phyloP scores from a whole-genome alignment of 2,113 vertebrate genomes.

The Chaetorhynchus papuensis region DNA sequence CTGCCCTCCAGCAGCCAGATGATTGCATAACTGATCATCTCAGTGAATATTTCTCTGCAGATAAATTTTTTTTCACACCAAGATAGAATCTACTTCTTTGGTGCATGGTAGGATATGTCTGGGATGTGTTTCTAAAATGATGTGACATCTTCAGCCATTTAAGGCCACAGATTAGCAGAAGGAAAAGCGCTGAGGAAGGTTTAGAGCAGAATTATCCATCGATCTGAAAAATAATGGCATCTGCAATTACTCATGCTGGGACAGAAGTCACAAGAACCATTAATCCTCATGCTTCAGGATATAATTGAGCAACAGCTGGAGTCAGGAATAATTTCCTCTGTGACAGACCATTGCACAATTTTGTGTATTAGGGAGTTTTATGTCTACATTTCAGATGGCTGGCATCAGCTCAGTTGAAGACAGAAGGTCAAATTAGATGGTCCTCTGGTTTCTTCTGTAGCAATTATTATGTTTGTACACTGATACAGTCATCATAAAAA shows the following conservation, averaged over 20 bases:
- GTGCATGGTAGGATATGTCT: not conserved
- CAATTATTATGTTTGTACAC: not conserved
- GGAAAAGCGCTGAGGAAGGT: not conserved
- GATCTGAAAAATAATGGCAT: not conserved
- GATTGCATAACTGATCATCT: not conserved
- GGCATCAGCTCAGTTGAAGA: not conserved
- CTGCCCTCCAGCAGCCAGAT: not conserved
- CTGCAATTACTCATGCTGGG: not conserved
- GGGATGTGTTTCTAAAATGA: not conserved
- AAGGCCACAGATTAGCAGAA: not conserved
- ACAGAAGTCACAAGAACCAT: slow-evolving; percentile 22
- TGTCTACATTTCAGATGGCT: not conserved
- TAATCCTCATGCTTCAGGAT: slow-evolving; percentile 10
- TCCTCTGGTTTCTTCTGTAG: not conserved
- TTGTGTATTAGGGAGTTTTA: not conserved
- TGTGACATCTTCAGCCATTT: not conserved
- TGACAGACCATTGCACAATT: not conserved
- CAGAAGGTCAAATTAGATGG: not conserved
- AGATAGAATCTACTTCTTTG: not conserved
- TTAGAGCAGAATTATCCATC: not conserved
- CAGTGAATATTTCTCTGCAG: not conserved
- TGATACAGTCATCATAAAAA: not conserved
- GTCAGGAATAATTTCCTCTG: slow-evolving; percentile 30
- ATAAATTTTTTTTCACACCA: not conserved
- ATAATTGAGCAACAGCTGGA: slow-evolving; percentile 50